A percentile compares a stretch with the other conserved stretches of the same genome.
phyloP scores from a whole-genome alignment of 2,113 vertebrate genomes.

The Megaceryle maxima region DNA sequence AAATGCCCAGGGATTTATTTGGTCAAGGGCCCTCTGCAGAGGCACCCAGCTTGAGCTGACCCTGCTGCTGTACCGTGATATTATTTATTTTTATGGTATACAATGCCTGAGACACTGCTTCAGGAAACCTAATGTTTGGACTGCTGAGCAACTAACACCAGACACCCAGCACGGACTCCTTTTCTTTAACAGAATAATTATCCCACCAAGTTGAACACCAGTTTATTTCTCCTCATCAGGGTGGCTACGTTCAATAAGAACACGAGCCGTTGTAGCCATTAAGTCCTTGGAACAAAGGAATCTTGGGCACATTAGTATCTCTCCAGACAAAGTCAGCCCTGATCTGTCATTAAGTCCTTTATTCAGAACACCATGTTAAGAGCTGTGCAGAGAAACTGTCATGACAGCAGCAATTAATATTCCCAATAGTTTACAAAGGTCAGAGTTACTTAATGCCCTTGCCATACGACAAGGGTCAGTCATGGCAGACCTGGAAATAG shows the following conservation, averaged over 20 bases:
- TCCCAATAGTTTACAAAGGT: not conserved
- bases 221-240: not conserved
- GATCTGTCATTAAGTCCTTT: not conserved
- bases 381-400: not conserved
- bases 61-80: not conserved
- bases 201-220: not conserved
- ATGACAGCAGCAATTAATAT: not conserved
- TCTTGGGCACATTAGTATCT: not conserved
- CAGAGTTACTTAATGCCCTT: constrained; percentile 3
- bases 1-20: not conserved
- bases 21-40: not conserved
- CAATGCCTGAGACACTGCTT: not conserved
- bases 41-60: not conserved
- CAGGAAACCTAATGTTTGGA: not conserved
- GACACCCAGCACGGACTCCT: not conserved
- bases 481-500: constrained; percentile 29
- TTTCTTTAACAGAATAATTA: not conserved
- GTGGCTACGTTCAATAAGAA: not conserved
- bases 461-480: not conserved
- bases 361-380: not conserved
- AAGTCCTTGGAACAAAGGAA: not conserved
- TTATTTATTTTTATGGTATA: not conserved
- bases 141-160: no score
- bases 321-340: not conserved
- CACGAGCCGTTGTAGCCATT: not conserved